Evolutionary conservation across 2,113 vertebrate species (phyloP).

Genomic region (Centropristis striata): DNA sequence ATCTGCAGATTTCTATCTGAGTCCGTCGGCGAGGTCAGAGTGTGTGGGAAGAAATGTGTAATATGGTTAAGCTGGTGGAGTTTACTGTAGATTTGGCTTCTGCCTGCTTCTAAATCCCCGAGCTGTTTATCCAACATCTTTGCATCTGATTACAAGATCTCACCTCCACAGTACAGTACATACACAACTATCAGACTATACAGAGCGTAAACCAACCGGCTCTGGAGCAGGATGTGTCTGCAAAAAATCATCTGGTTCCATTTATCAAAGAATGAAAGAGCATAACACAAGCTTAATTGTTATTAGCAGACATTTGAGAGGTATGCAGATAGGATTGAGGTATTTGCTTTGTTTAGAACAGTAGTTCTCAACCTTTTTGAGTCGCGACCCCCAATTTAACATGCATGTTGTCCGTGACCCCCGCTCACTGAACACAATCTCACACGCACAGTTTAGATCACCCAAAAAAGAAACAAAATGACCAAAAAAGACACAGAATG

Average conservation of each 20-base stretch:
- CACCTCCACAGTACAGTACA: slow-evolving; percentile 32
- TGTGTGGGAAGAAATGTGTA: slow-evolving; percentile 11
- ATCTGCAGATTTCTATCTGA: slow-evolving; percentile 6
- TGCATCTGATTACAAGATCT: slow-evolving; percentile 33
- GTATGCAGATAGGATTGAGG: slow-evolving; percentile 26
- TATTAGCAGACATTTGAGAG: slow-evolving; percentile 39
- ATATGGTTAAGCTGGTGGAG: not conserved
- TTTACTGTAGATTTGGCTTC: slow-evolving; percentile 9
- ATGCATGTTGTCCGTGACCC: too few relatives aligned
- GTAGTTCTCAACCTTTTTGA: too few relatives aligned
- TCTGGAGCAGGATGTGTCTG: slow-evolving; percentile 2
- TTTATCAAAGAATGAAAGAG: slow-evolving; percentile 44
- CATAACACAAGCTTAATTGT: slow-evolving; percentile 24
- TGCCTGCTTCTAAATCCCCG: not conserved
- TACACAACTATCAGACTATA: slow-evolving; percentile 35
- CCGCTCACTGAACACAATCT: too few relatives aligned
- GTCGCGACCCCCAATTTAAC: too few relatives aligned
- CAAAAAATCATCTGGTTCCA: slow-evolving; percentile 54
- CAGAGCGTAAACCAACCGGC: slow-evolving; percentile 9
- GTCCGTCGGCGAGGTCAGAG: not conserved
- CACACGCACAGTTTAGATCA: too few relatives aligned
- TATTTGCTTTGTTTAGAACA: slow-evolving; percentile 41
- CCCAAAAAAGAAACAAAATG: too few relatives aligned
- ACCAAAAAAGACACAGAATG: too few relatives aligned
- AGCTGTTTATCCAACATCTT: slow-evolving; percentile 51